These are phyloP conservation scores for Tympanuchus pallidicinctus DNA, from an alignment of 2,113 vertebrate species.

Conservation along the genomic window DNA sequence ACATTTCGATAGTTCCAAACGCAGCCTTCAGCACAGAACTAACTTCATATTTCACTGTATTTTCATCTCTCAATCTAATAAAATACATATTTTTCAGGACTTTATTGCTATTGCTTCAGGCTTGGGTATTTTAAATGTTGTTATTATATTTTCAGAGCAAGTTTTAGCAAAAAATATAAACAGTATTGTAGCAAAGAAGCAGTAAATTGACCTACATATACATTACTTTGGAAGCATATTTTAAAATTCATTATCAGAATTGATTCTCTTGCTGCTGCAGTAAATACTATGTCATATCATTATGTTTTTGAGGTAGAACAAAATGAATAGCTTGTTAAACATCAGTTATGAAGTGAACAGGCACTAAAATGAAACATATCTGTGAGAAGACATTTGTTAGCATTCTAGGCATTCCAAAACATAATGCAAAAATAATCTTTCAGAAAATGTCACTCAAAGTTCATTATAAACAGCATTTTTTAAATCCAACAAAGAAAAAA, in stretches of 20 bases:
- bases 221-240: conserved; percentile 38
- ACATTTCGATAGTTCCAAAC: conserved; percentile 49
- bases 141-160: conserved; percentile 46
- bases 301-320: conserved; percentile 14
- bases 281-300: conserved; percentile 40
- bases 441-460: neutral
- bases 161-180: conserved; percentile 43
- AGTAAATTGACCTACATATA: conserved; percentile 44
- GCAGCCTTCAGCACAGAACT: conserved; percentile 44
- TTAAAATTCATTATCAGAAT: conserved; percentile 59
- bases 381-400: neutral
- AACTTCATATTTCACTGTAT: conserved; percentile 60
- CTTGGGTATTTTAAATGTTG: conserved; percentile 39
- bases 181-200: conserved; percentile 7
- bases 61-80: conserved; percentile 63
- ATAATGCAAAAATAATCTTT: neutral
- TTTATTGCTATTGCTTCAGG: conserved; percentile 54
- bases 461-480: neutral
- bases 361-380: conserved; percentile 7
- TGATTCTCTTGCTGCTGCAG: conserved; percentile 14
- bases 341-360: conserved; percentile 18
- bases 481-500: neutral
- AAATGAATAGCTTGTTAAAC: conserved; percentile 57
- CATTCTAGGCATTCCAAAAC: neutral
- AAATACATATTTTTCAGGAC: conserved; percentile 56